Percentiles rank a stretch among this genome's conserved stretches.
Evolutionary conservation across 2,888 invertebrate species (phyloP).

Genomic region (Congeria kusceri): DNA sequence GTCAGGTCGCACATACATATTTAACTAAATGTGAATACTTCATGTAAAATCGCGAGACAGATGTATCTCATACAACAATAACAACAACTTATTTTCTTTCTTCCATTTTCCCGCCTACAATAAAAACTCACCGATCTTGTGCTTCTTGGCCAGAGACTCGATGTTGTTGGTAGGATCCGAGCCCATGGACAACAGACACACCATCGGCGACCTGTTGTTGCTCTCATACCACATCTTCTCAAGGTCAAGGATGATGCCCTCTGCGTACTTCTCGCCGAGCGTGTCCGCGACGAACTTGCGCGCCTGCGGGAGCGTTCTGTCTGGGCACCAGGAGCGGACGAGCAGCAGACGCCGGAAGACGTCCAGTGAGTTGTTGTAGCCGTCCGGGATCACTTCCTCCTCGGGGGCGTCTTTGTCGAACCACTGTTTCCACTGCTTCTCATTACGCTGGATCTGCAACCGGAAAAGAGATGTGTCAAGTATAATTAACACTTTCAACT

Average conservation of each 20-base stretch:
- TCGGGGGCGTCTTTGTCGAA: constrained; percentile 86
- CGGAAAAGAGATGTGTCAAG: no score
- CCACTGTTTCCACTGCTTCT: constrained; percentile 85
- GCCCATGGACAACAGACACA: constrained; percentile 85
- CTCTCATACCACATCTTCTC: constrained; percentile 85
- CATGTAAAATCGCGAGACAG: no score
- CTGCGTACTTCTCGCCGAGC: constrained; percentile 84
- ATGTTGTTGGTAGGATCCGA: constrained; percentile 85
- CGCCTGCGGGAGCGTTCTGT: constrained; percentile 84
- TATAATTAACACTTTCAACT: no score
- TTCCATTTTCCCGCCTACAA: no score
- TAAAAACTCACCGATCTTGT: constrained; percentile 80
- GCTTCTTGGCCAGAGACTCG: constrained; percentile 84
- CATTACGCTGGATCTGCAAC: constrained; percentile 81
- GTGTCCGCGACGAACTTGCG: constrained; percentile 84
- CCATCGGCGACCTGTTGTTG: constrained; percentile 81
- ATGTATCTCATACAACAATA: no score
- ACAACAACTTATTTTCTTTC: no score
- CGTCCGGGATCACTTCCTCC: constrained; percentile 85
- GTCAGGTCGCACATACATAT: no score
- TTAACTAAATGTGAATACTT: no score
- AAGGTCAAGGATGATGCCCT: constrained; percentile 85
- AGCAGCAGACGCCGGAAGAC: constrained; percentile 85
- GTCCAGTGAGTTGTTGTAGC: constrained; percentile 84
- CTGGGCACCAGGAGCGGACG: constrained; percentile 85